A percentile compares a stretch with the other conserved stretches of the same genome.
Evolutionary conservation across 2,888 invertebrate species (phyloP).

Genomic region (Phyto melanocephala): DNA sequence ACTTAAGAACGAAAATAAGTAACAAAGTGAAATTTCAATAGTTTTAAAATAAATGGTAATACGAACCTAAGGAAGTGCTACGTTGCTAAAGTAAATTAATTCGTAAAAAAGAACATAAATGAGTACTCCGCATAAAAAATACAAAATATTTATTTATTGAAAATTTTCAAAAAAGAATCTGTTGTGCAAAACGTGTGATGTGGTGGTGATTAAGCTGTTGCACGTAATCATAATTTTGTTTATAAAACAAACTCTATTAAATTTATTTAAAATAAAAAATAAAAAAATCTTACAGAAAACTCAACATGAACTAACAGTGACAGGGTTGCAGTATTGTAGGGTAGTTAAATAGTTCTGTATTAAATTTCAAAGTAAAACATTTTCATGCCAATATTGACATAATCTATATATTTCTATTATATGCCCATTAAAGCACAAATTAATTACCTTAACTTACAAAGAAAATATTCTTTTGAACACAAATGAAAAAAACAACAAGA

Average conservation of each 20-base stretch:
- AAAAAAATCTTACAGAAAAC: too few relatives aligned
- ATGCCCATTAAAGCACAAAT: slow-evolving; percentile 39
- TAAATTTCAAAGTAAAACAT: slow-evolving; percentile 18
- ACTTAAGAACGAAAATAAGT: slow-evolving; percentile 3
- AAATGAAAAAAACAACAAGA: neutral
- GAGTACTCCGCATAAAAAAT: too few relatives aligned
- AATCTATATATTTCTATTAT: slow-evolving; percentile 29
- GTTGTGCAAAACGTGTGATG: too few relatives aligned
- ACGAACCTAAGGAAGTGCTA: neutral
- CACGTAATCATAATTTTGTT: too few relatives aligned
- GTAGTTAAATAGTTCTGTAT: neutral
- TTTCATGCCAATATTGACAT: slow-evolving; percentile 5
- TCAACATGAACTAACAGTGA: neutral
- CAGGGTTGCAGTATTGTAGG: slow-evolving; percentile 7
- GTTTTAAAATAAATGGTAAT: neutral
- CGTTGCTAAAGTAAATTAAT: too few relatives aligned
- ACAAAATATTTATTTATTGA: too few relatives aligned
- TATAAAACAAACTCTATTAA: too few relatives aligned
- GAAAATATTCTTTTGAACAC: neutral
- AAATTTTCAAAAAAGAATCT: too few relatives aligned
- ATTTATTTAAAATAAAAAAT: too few relatives aligned
- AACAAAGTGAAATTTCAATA: neutral
- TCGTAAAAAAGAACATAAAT: too few relatives aligned
- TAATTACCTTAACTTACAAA: slow-evolving; percentile 26
- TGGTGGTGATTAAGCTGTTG: too few relatives aligned